Evolutionary conservation across 2,797 vertebrate species (phyloP).

Genomic region (Coregonus ussuriensis): DNA sequence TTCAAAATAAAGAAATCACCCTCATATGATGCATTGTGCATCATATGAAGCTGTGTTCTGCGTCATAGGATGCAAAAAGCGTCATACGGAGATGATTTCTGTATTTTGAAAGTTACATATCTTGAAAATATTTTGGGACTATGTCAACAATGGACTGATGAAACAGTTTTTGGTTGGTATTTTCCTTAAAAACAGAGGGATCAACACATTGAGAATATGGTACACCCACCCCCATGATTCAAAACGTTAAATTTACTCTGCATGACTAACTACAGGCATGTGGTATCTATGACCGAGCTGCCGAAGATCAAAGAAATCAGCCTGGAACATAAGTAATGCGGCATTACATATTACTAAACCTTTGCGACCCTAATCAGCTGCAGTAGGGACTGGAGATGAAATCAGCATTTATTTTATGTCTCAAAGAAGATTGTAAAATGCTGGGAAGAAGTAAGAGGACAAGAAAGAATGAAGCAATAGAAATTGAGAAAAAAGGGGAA

Average conservation of each 20-base stretch:
- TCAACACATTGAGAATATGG: neutral
- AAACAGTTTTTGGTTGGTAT: no score
- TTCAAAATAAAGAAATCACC: no score
- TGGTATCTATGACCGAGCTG: neutral
- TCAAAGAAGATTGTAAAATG: conserved; percentile 46
- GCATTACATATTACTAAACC: conserved; percentile 25
- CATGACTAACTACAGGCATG: neutral
- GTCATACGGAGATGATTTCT: no score
- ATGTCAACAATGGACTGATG: no score
- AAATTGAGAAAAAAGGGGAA: neutral
- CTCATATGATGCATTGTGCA: no score
- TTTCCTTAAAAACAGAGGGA: neutral
- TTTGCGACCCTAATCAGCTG: conserved; percentile 7
- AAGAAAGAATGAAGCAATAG: conserved; percentile 43
- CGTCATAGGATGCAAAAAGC: no score
- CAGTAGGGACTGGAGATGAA: neutral
- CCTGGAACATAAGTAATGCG: conserved; percentile 32
- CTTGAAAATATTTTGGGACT: no score
- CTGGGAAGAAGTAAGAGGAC: conserved; percentile 20
- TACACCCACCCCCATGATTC: neutral
- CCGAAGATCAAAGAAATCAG: conserved; percentile 39
- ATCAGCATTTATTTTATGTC: conserved; percentile 41
- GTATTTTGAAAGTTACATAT: no score
- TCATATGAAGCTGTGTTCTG: no score
- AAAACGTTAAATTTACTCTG: neutral